Conservation (phyloP, 1,140 invertebrate genomes). For the Pogonus chalceus region DNA sequence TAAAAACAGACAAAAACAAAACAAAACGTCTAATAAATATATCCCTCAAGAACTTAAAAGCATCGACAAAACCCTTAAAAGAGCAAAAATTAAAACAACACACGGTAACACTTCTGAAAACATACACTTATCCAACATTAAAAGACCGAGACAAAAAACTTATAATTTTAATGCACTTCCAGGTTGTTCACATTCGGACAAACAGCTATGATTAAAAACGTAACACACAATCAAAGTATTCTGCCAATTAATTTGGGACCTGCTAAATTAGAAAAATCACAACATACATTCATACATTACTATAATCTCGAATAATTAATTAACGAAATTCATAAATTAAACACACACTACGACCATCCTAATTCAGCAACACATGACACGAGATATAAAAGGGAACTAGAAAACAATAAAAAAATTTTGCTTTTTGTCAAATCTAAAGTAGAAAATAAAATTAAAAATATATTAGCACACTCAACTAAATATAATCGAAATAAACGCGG, state of each 20-base stretch:
- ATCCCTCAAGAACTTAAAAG: no score
- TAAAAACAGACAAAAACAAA: slow-evolving; percentile 11
- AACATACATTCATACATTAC: not conserved
- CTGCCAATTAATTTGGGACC: not conserved
- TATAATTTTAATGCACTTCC: not conserved
- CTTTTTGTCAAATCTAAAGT: not conserved
- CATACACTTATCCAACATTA: not conserved
- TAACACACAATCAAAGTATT: not conserved
- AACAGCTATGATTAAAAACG: not conserved
- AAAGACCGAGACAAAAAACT: not conserved
- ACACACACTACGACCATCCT: no score
- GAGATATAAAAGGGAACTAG: not conserved
- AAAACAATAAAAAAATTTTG: not conserved
- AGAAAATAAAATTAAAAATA: not conserved
- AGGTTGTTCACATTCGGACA: not conserved
- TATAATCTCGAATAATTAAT: not conserved
- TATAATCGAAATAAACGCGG: not conserved
- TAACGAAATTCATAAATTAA: no score
- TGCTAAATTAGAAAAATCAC: not conserved
- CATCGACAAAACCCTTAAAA: no score
- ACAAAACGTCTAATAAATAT: slow-evolving; percentile 9
- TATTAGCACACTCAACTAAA: not conserved
- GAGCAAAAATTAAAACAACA: no score
- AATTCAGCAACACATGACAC: not conserved
- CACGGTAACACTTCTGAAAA: not conserved